Evolutionary conservation across 2,797 vertebrate species (phyloP), one percentile per base, ranked within the genome.

Genomic region (Cuniculus paca): DNA sequence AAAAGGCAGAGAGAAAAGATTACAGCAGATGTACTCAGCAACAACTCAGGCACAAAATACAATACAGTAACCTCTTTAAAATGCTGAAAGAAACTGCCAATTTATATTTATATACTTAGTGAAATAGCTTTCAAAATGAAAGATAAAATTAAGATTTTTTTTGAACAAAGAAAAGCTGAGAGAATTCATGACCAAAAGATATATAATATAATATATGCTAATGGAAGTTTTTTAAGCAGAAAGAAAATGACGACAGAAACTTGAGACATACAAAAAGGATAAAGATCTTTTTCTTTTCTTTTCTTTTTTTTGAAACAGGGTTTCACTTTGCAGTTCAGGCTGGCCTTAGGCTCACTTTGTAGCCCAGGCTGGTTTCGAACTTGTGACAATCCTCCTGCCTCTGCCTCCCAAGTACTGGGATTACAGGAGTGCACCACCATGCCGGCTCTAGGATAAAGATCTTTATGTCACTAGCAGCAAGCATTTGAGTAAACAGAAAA

Each of bases 161-260:
- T 79, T 68, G 24, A n/a, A 54, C n/a, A 56, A 79, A 92, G 42
- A 50, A 75, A 95, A 78, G n/a, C 52, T 74, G 45, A 80, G 56
- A 63, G 45, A 75, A 79, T 68, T 79, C 42, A 81, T 39, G 68
- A 68, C 24, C 58, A 81, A 60, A 4, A 60, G 9, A 82, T 19
- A 61, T 1, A 7, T 50, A 86, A 22, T 48, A n/a, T 6, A 63
- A 84, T 58, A 84, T 70, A 85, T 6, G 42, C 34, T 91, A 85
- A 70, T 11, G 39, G 19, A 90, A 75, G n/a, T 84, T 94, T 26
- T 72, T 78, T 8, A 70, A 60, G 39, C 19, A 60, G 19, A 70
- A 88, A 13, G 50, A 75, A 86, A 93, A 70, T 83, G 31, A 17
- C 17, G 34, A 77, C 11, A 63, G 54, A 87, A 90, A 90, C 3